phyloP scores from a whole-genome alignment of 2,113 vertebrate genomes.

The Sprattus sprattus region DNA sequence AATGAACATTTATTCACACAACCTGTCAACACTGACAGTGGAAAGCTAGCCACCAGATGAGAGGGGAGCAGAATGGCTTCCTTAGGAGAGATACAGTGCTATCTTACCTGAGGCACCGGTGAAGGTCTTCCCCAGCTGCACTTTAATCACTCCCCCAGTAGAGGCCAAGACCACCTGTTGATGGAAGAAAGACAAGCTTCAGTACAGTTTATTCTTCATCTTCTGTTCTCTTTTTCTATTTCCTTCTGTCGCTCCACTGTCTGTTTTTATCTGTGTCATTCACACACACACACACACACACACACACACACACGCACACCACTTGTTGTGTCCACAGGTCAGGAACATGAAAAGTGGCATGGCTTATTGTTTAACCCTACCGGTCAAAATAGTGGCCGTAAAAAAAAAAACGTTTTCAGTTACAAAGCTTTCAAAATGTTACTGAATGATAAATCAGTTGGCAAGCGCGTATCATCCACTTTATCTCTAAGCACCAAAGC shows the following conservation, averaged over 20 bases:
- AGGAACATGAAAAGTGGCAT: too few relatives aligned
- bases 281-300: neutral
- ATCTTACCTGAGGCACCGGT: neutral
- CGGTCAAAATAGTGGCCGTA: neutral
- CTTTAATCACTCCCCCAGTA: neutral
- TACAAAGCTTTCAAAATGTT: too few relatives aligned
- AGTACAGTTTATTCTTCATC: neutral
- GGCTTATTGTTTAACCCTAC: neutral
- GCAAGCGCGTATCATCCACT: too few relatives aligned
- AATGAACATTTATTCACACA: neutral
- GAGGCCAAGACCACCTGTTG: neutral
- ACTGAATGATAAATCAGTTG: too few relatives aligned
- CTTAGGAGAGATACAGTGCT: neutral
- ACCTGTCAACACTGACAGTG: neutral
- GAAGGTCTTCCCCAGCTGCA: neutral
- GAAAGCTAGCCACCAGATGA: neutral
- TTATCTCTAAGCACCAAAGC: too few relatives aligned
- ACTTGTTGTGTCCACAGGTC: too few relatives aligned
- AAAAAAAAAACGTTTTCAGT: too few relatives aligned
- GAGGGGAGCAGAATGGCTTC: neutral
- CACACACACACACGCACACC: constrained; percentile 9
- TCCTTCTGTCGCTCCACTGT: neutral
- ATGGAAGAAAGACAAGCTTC: neutral
- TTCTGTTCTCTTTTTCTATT: neutral
- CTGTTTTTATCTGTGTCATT: neutral